phyloP scores from a whole-genome alignment of 2,797 vertebrate species.

The Anableps anableps region DNA sequence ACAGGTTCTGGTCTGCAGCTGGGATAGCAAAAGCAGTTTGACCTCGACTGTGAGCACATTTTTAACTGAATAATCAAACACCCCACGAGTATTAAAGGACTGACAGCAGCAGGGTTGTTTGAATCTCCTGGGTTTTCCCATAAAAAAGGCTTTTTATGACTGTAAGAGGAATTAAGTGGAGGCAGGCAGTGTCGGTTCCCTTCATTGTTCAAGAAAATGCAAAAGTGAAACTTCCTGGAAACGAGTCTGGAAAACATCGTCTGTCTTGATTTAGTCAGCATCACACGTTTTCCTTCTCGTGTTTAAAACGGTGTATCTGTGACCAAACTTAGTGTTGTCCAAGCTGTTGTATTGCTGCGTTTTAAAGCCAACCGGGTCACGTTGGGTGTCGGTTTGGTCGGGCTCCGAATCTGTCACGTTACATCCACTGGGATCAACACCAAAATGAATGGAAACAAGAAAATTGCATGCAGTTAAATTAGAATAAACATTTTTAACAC shows the following conservation, averaged over 20 bases:
- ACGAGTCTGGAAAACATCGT: not conserved
- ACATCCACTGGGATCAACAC: too few relatives aligned
- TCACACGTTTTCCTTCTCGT: not conserved
- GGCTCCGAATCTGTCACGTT: too few relatives aligned
- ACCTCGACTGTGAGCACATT: conserved; percentile 13
- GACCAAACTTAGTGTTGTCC: not conserved
- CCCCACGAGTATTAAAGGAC: not conserved
- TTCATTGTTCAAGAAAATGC: not conserved
- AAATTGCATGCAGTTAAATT: not conserved
- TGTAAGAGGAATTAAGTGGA: not conserved
- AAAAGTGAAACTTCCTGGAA: not conserved
- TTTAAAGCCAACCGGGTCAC: not conserved
- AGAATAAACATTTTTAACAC: not conserved
- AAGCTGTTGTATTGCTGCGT: not conserved
- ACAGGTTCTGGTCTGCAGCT: not conserved
- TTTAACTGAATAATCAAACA: conserved; percentile 5
- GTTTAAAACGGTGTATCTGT: not conserved
- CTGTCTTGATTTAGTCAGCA: not conserved
- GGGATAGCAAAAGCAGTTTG: conserved; percentile 8
- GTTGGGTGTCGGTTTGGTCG: too few relatives aligned
- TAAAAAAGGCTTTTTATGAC: not conserved
- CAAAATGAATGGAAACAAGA: not conserved
- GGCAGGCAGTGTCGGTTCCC: not conserved
- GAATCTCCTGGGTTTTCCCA: not conserved
- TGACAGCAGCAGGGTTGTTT: not conserved